Evolutionary conservation across 2,888 invertebrate genomes (phyloP).

Genomic region (Poecilobothrus nobilitatus): DNA sequence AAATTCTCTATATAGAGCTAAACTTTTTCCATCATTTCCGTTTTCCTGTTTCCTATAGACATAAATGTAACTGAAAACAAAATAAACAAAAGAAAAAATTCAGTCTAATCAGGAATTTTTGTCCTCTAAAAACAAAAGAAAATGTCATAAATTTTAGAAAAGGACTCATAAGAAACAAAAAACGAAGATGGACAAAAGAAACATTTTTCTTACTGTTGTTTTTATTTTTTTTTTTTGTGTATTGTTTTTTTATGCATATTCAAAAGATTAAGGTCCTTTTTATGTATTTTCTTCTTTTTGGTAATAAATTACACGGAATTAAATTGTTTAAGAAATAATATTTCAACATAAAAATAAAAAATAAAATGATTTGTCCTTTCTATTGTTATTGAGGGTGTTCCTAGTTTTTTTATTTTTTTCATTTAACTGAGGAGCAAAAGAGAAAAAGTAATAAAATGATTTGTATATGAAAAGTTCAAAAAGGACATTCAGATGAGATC

Average conservation of each 20-base stretch:
- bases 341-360: neutral
- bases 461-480: neutral
- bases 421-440: neutral
- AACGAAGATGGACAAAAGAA: constrained; percentile 1
- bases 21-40: too few relatives aligned
- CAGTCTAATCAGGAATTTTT: neutral
- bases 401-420: neutral
- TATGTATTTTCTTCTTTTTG: neutral
- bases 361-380: neutral
- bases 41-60: too few relatives aligned
- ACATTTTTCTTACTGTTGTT: neutral
- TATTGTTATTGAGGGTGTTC: neutral
- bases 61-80: too few relatives aligned
- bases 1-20: too few relatives aligned
- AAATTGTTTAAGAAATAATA: constrained; percentile 1
- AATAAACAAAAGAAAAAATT: too few relatives aligned
- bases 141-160: neutral
- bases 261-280: neutral
- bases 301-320: neutral
- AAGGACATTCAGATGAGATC: neutral
- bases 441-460: neutral
- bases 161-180: neutral
- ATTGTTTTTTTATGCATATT: neutral
- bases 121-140: neutral
- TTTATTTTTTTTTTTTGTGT: neutral